phyloP scores from a whole-genome alignment of 2,113 vertebrate genomes.

The Lethenteron reissneri region DNA sequence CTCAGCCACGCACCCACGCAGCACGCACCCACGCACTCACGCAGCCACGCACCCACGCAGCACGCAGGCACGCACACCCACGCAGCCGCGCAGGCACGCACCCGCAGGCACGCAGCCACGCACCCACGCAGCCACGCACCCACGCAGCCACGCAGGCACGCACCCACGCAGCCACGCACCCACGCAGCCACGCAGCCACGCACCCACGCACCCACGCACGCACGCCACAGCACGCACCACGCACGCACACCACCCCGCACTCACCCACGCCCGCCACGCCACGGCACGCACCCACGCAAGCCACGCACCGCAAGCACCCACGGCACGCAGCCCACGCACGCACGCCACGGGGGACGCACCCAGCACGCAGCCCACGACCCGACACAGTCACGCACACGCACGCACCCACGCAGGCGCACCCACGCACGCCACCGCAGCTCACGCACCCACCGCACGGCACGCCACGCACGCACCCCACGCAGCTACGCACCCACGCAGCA shows the following conservation, averaged over 20 bases:
- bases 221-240: neutral
- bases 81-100: neutral
- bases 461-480: neutral
- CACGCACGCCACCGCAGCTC: too few relatives aligned
- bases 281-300: neutral
- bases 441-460: neutral
- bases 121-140: neutral
- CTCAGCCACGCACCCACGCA: neutral
- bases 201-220: neutral
- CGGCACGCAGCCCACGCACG: constrained; percentile 2
- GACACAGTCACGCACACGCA: neutral
- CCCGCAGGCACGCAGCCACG: neutral
- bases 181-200: neutral
- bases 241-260: too few relatives aligned
- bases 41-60: neutral
- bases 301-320: neutral
- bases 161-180: neutral
- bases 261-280: too few relatives aligned
- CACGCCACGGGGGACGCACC: neutral
- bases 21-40: neutral
- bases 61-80: too few relatives aligned
- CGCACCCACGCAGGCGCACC: neutral
- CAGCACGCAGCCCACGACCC: too few relatives aligned
- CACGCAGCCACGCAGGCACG: constrained; percentile 1
- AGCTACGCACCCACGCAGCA: neutral